A percentile compares a stretch with the other conserved stretches of the same genome.
Evolutionary conservation across 2,888 invertebrate genomes (phyloP).

Genomic region (Drosophila yooni): DNA sequence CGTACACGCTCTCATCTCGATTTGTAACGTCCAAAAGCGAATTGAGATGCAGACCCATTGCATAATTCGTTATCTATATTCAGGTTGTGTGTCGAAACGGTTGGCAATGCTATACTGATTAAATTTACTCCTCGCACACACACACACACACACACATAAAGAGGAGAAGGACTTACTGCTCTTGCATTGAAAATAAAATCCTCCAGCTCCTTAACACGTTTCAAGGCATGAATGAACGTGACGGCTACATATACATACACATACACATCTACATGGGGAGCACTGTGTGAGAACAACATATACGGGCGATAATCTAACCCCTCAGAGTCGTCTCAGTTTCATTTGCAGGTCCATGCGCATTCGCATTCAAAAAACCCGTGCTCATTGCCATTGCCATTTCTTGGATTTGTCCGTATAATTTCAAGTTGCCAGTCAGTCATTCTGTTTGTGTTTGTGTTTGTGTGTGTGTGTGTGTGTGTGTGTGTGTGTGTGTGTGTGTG

Average conservation of each 20-base stretch:
- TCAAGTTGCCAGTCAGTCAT: slow-evolving; percentile 47
- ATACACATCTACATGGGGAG: neutral
- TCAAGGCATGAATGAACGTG: slow-evolving; percentile 73
- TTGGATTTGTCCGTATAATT: slow-evolving; percentile 57
- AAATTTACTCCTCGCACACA: slow-evolving; percentile 64
- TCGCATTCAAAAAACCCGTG: slow-evolving; percentile 9
- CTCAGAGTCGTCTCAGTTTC: slow-evolving; percentile 5
- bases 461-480: slow-evolving; percentile 33
- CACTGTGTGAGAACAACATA: slow-evolving; percentile 6
- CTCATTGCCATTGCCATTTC: slow-evolving; percentile 32
- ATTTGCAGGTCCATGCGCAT: slow-evolving; percentile 15
- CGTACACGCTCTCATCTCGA: slow-evolving; percentile 16
- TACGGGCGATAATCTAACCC: slow-evolving; percentile 27
- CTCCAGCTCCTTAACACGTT: slow-evolving; percentile 75
- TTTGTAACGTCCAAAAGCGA: slow-evolving; percentile 15
- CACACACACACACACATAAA: slow-evolving; percentile 12
- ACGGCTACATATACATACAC: neutral
- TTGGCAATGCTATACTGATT: slow-evolving; percentile 82
- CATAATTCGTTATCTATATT: slow-evolving; percentile 84
- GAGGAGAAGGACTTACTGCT: slow-evolving; percentile 23
- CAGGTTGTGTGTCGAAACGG: slow-evolving; percentile 79
- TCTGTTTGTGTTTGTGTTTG: slow-evolving; percentile 32
- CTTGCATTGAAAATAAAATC: slow-evolving; percentile 73
- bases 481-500: slow-evolving; percentile 27
- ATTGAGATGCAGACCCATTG: slow-evolving; percentile 43